These are phyloP conservation scores for Galerucella pusilla DNA, from an alignment of 2,888 invertebrate species.

Conservation along the genomic window DNA sequence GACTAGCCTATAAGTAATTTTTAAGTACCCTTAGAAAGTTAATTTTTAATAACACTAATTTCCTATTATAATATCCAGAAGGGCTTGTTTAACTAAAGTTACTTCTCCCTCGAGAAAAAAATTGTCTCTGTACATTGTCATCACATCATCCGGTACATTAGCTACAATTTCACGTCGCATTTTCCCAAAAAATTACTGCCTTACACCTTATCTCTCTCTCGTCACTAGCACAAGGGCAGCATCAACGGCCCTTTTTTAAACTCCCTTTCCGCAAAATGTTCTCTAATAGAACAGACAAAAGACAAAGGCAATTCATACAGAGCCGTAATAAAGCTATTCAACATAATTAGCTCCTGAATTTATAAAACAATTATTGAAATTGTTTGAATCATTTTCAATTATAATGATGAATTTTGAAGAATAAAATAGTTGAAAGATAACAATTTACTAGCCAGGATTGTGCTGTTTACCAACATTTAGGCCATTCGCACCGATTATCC, in stretches of 20 bases:
- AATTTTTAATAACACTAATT: too few species aligned
- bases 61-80: background rate
- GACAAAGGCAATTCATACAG: slow-evolving; percentile 24
- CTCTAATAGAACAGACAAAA: slow-evolving; percentile 20
- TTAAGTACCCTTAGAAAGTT: too few species aligned
- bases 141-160: slow-evolving; percentile 29
- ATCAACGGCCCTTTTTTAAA: slow-evolving; percentile 22
- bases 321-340: background rate
- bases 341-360: background rate
- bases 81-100: background rate
- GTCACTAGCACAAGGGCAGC: slow-evolving; percentile 16
- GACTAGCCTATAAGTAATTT: too few species aligned
- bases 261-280: slow-evolving; percentile 28
- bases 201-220: slow-evolving; percentile 31
- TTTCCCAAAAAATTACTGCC: slow-evolving; percentile 25
- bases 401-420: too few species aligned
- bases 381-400: too few species aligned
- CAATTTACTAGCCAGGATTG: too few species aligned
- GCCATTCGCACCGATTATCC: too few species aligned
- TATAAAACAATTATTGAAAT: too few species aligned
- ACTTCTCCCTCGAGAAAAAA: background rate
- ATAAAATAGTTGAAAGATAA: too few species aligned
- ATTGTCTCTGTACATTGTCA: slow-evolving; percentile 9
- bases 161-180: slow-evolving; percentile 27
- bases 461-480: too few species aligned